Evolutionary conservation across 2,888 invertebrate species (phyloP).

Genomic region (Norana najaformis): DNA sequence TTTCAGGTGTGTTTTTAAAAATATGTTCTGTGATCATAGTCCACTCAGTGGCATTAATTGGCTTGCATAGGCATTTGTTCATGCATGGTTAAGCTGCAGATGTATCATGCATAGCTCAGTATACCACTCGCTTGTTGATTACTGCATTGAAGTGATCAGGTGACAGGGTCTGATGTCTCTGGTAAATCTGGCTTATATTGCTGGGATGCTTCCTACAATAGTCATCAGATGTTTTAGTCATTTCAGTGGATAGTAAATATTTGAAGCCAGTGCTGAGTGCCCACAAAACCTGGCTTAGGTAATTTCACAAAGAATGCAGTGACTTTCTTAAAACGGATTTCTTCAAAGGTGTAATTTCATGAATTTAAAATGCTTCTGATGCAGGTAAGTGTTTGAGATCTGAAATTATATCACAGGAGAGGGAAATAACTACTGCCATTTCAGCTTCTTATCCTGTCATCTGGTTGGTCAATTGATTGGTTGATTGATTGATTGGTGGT

Average conservation of each 20-base stretch:
- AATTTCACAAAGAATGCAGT: no score
- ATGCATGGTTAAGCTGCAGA: neutral
- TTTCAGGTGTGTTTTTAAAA: neutral
- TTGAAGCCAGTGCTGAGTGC: no score
- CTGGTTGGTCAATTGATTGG: neutral
- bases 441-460: neutral
- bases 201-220: neutral
- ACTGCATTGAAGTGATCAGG: neutral
- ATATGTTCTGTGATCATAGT: neutral
- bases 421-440: neutral
- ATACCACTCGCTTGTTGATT: neutral
- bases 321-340: neutral
- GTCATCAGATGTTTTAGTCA: no score
- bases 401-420: neutral
- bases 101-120: neutral
- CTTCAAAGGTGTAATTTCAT: neutral
- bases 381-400: neutral
- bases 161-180: neutral
- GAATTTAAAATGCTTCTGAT: neutral
- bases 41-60: neutral
- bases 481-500: neutral
- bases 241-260: neutral
- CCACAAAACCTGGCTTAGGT: no score
- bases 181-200: neutral
- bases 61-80: neutral